phyloP scores from a whole-genome alignment of 2,888 invertebrate genomes.

The Heliconius aoede region DNA sequence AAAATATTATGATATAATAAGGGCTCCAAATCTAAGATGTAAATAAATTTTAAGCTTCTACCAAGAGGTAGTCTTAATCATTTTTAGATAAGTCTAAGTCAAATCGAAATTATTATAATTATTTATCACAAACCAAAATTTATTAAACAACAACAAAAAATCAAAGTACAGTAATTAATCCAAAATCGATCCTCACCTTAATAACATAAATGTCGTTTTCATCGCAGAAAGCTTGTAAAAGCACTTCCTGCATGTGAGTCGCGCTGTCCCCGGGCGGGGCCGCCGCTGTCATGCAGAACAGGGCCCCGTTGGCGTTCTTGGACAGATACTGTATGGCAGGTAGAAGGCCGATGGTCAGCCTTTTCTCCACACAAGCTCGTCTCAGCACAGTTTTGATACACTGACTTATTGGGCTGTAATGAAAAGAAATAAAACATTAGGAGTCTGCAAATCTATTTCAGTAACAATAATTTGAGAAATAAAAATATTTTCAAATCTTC shows the following conservation, averaged over 20 bases:
- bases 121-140: background rate
- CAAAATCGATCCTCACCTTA: slow-evolving; percentile 79
- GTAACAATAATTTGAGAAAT: background rate
- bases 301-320: slow-evolving; percentile 83
- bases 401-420: slow-evolving; percentile 72
- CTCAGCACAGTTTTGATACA: slow-evolving; percentile 82
- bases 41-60: too few relatives aligned
- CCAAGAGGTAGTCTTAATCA: background rate
- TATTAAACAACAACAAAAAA: background rate
- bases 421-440: slow-evolving; percentile 23
- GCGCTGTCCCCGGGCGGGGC: slow-evolving; percentile 88
- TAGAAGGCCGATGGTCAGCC: slow-evolving; percentile 85
- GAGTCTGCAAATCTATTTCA: too few relatives aligned
- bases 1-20: background rate
- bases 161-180: background rate
- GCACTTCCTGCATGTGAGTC: slow-evolving; percentile 90
- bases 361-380: slow-evolving; percentile 81
- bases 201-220: slow-evolving; percentile 91
- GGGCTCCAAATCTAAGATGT: background rate
- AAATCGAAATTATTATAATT: background rate
- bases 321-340: slow-evolving; percentile 86
- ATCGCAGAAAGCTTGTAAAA: slow-evolving; percentile 90
- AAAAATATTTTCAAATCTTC: too few relatives aligned
- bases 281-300: slow-evolving; percentile 88
- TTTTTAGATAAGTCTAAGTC: background rate